Base-by-base conservation (phyloP, 1,140 invertebrate genomes). In the Tetramorium parvispinum region DNA sequence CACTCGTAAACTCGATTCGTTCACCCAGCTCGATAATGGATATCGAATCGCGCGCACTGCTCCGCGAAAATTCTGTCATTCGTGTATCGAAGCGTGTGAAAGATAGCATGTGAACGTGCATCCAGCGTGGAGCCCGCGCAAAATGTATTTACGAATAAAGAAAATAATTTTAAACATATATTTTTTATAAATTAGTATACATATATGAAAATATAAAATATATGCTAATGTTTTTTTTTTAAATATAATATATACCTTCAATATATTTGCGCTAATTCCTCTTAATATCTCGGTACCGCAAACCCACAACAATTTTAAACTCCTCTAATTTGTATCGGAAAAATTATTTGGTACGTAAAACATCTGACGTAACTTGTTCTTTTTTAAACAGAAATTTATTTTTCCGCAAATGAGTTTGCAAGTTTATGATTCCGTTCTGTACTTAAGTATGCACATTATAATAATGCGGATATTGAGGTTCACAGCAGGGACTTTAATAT, bases 21-120 rank as follows among this genome's bases (percentile, higher is more conserved):
- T 88, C 57, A 43, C 49, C 37, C 59, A 90, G 88, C 81, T 82
- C 85, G 82, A 91, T 91, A 91, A 88, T 90, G 71, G 86, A 88
- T 90, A 88, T 88, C 77, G 78, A 73, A 63, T 90, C 51, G 53
- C 16, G 11, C 13, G n/a, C 59, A 16, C 46, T 40, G 73, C 53
- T 18, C 37, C 24, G 66, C 78, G 51, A 70, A 63, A 66, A 83
- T 75, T 59, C 68, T 27, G 24, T 75, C 68, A 59, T 75, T 75
- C 40, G 40, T n/a, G 49, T 27, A 61, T 24, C 27, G 21, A 5
- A 32, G 21, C 46, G 18, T 49, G 32, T 13, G 13, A 43, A 49
- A 32, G 71, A 46, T 32, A 32, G 8, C 32, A 18, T 24, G 40
- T 73, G 49, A 73, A 6, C 11, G 27, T 21, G 3, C 18, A 43